Conservation (phyloP, 2,888 invertebrate species). For the Callinectes sapidus region DNA sequence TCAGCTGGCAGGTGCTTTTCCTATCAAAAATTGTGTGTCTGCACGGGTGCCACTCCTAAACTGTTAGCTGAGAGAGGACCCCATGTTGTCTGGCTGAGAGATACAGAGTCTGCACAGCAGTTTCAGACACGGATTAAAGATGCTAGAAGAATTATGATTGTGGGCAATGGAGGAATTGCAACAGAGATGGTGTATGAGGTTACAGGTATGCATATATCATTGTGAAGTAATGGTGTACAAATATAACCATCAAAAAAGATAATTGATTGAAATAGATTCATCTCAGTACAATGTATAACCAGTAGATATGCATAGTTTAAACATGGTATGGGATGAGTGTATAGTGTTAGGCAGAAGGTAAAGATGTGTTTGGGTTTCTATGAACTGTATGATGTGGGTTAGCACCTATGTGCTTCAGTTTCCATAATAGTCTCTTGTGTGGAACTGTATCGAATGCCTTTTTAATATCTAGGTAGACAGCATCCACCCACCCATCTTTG, state of each 20-base stretch:
- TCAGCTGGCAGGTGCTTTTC: slow-evolving; percentile 78
- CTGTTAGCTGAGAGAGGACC: slow-evolving; percentile 81
- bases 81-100: slow-evolving; percentile 90
- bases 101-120: slow-evolving; percentile 92
- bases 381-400: too few species aligned
- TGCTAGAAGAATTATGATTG: slow-evolving; percentile 85
- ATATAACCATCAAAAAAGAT: not conserved
- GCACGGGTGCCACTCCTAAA: slow-evolving; percentile 92
- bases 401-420: too few species aligned
- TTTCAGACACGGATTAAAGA: slow-evolving; percentile 84
- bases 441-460: too few species aligned
- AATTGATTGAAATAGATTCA: not conserved
- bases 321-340: too few species aligned
- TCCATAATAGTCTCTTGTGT: too few species aligned
- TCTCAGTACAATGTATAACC: not conserved
- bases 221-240: not conserved
- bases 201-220: slow-evolving; percentile 55
- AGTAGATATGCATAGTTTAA: too few species aligned
- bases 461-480: too few species aligned
- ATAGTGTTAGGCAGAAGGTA: too few species aligned
- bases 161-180: slow-evolving; percentile 99
- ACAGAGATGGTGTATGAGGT: slow-evolving; percentile 87
- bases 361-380: too few species aligned
- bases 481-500: too few species aligned
- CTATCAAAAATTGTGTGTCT: slow-evolving; percentile 91